These are phyloP conservation scores for Prunella strophiata DNA, from an alignment of 2,797 vertebrate species.

Conservation along the genomic window DNA sequence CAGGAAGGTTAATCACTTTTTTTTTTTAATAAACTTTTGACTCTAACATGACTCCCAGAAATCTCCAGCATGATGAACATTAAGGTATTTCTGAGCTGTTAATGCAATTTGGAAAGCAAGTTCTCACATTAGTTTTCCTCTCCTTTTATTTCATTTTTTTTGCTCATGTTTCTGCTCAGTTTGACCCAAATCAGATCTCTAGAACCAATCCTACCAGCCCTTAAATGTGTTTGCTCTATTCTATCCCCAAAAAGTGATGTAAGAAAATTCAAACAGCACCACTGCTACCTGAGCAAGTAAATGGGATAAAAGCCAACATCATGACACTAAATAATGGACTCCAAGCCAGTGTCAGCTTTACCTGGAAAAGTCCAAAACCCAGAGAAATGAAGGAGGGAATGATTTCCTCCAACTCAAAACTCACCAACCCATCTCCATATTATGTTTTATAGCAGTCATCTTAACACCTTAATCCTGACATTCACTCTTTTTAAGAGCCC, in stretches of 20 bases:
- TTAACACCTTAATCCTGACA: background rate
- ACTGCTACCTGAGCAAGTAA: background rate
- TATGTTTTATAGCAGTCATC: background rate
- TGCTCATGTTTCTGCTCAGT: background rate
- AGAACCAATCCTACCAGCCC: background rate
- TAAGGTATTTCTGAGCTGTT: background rate
- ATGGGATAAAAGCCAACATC: background rate
- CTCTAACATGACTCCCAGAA: background rate
- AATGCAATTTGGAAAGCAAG: background rate
- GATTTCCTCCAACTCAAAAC: background rate
- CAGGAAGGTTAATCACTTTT: background rate
- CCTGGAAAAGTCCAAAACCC: background rate
- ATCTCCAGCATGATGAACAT: background rate
- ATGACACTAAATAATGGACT: background rate
- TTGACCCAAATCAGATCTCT: background rate
- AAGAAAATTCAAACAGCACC: background rate
- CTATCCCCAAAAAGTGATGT: background rate
- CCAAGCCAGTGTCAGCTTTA: background rate
- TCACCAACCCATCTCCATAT: background rate
- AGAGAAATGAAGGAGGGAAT: background rate
- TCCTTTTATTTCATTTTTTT: background rate
- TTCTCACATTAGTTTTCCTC: rapidly evolving
- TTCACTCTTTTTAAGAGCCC: background rate
- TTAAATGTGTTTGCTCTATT: background rate
- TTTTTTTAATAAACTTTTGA: background rate